phyloP scores from a whole-genome alignment of 1,140 invertebrate species.

The Drosophila bifasciata region DNA sequence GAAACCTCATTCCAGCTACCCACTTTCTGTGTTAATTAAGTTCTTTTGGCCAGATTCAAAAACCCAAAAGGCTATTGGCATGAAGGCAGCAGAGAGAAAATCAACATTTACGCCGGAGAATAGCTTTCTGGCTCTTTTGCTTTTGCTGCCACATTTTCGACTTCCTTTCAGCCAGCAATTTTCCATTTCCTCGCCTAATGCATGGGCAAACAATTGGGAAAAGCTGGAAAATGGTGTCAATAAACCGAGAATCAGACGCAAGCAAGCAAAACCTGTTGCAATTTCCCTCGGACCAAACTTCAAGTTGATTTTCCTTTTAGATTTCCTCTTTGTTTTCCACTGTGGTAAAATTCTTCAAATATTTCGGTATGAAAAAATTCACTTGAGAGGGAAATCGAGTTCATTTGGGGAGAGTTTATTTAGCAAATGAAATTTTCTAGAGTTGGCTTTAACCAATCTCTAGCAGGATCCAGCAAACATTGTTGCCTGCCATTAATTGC shows the following conservation, averaged over 20 bases:
- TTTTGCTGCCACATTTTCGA: neutral
- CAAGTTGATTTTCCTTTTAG: slow-evolving; percentile 17
- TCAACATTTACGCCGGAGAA: slow-evolving; percentile 5
- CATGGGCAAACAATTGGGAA: slow-evolving; percentile 70
- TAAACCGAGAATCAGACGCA: slow-evolving; percentile 33
- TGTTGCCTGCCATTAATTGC: slow-evolving; percentile 38
- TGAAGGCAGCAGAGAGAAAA: slow-evolving; percentile 1
- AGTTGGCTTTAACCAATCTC: neutral
- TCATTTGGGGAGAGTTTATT: slow-evolving; percentile 9
- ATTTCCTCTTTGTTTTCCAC: neutral
- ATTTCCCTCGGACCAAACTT: slow-evolving; percentile 9
- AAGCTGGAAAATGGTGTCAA: slow-evolving; percentile 54
- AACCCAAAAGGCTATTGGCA: slow-evolving; percentile 1
- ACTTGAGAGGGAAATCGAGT: slow-evolving; percentile 23
- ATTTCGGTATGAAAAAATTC: slow-evolving; percentile 29
- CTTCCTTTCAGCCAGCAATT: slow-evolving; percentile 7
- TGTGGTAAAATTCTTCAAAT: slow-evolving; percentile 38
- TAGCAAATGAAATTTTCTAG: neutral
- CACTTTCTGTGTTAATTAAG: slow-evolving; percentile 47
- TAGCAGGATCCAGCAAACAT: slow-evolving; percentile 30
- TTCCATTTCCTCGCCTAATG: slow-evolving; percentile 52
- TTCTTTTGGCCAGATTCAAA: neutral
- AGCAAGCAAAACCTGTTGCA: slow-evolving; percentile 52
- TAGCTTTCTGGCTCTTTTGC: neutral
- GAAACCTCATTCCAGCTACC: slow-evolving; percentile 15